Conservation (phyloP, 2,113 vertebrate species). For the Brachyistius frenatus region DNA sequence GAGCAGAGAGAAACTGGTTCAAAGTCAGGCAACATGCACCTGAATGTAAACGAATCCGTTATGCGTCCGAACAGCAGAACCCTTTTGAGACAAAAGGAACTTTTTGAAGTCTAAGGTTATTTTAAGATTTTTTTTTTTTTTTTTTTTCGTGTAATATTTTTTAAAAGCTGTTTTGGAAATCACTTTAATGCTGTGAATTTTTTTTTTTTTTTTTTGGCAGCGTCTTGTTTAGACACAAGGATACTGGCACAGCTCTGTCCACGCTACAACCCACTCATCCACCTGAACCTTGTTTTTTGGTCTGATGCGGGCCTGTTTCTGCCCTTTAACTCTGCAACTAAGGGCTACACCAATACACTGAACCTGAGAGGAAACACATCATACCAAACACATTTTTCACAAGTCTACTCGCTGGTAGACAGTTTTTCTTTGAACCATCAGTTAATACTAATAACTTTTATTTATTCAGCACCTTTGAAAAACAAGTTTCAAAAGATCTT, state of each 20-base stretch:
- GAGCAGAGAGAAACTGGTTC: slow-evolving; percentile 30
- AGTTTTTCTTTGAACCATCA: background rate
- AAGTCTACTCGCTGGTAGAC: background rate
- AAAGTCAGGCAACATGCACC: slow-evolving; percentile 35
- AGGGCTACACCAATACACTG: slow-evolving; percentile 9
- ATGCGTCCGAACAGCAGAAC: slow-evolving; percentile 26
- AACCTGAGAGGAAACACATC: background rate
- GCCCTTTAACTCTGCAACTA: slow-evolving; percentile 3
- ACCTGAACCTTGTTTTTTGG: background rate
- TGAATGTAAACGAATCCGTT: slow-evolving; percentile 69
- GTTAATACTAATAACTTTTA: background rate
- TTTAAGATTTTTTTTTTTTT: slow-evolving; percentile 2
- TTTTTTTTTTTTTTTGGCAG: slow-evolving; percentile 3
- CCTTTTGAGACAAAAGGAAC: slow-evolving; percentile 24
- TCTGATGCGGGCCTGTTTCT: background rate
- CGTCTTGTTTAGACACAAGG: slow-evolving; percentile 43
- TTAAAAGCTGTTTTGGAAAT: slow-evolving; percentile 9
- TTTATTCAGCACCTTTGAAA: background rate
- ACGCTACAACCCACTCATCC: background rate
- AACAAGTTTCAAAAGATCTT: no score
- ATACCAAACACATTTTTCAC: background rate
- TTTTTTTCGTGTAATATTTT: slow-evolving; percentile 6
- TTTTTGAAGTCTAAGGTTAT: slow-evolving; percentile 14
- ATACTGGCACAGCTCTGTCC: slow-evolving; percentile 16
- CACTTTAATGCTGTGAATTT: slow-evolving; percentile 45